Percentiles rank a stretch among this genome's conserved stretches.
Evolutionary conservation across 2,888 invertebrate genomes (phyloP).

Genomic region (Trachelus troglodyta): DNA sequence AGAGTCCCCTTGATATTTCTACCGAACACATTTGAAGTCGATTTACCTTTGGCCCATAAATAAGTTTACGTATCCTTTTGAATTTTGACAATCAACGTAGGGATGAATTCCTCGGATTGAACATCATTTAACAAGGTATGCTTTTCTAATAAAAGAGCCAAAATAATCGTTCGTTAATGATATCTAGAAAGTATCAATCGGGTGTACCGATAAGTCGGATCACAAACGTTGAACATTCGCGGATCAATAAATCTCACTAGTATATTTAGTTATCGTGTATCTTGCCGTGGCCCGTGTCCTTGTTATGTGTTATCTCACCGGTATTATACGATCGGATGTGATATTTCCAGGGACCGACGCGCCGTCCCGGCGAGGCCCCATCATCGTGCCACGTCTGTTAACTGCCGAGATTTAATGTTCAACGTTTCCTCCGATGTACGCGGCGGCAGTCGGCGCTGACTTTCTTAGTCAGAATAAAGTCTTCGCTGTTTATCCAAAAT

Average conservation of each 20-base stretch:
- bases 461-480: too few species aligned
- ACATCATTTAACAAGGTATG: too few species aligned
- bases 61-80: too few species aligned
- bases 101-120: too few species aligned
- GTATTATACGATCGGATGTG: slow-evolving; percentile 51
- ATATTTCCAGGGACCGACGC: slow-evolving; percentile 44
- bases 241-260: slow-evolving; percentile 49
- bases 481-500: too few species aligned
- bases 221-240: slow-evolving; percentile 19
- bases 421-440: slow-evolving; percentile 35
- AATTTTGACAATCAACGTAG: too few species aligned
- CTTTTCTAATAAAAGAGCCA: too few species aligned
- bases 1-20: neutral
- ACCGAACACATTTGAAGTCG: too few species aligned
- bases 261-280: slow-evolving; percentile 50
- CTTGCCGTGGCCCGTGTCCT: slow-evolving; percentile 29
- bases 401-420: slow-evolving; percentile 30
- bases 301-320: slow-evolving; percentile 55
- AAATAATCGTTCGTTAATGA: neutral
- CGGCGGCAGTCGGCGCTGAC: too few species aligned
- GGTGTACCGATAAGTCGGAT: slow-evolving; percentile 2
- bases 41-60: too few species aligned
- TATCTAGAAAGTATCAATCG: neutral
- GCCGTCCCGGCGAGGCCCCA: slow-evolving; percentile 9
- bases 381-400: slow-evolving; percentile 23